Conservation (phyloP, 2,113 vertebrate species). For the Cavia aperea region DNA sequence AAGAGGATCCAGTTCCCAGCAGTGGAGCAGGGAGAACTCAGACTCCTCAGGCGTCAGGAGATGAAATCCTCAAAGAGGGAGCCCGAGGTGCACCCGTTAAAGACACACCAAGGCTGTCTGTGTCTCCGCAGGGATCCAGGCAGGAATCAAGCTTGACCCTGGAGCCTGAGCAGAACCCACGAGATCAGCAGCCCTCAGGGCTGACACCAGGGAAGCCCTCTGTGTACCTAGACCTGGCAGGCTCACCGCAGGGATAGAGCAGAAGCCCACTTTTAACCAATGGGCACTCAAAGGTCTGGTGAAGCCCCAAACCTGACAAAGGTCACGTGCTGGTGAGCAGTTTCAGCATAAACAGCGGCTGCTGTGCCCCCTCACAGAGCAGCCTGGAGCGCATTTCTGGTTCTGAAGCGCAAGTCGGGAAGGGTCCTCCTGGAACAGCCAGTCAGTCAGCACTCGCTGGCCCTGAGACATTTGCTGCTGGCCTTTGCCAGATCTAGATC, state of each 20-base stretch:
- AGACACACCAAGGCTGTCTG: accelerated
- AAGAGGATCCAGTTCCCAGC: not conserved
- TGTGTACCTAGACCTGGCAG: not conserved
- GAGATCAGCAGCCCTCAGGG: not conserved
- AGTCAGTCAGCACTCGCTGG: conserved; percentile 59
- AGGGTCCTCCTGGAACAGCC: conserved; percentile 53
- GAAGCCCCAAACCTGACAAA: conserved; percentile 63
- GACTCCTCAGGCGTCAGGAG: not conserved
- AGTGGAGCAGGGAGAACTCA: not conserved
- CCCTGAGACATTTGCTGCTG: conserved; percentile 34
- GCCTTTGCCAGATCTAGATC: not conserved
- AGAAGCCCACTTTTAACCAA: conserved; percentile 51
- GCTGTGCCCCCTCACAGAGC: conserved; percentile 42
- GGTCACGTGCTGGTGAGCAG: conserved; percentile 68
- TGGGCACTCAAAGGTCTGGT: conserved; percentile 61
- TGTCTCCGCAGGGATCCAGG: not conserved
- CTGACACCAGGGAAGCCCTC: not conserved
- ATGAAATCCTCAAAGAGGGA: not conserved
- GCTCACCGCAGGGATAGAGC: conserved; percentile 11
- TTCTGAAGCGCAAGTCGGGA: conserved; percentile 63
- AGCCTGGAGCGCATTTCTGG: conserved; percentile 43
- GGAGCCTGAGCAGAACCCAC: not conserved
- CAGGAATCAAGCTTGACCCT: not conserved
- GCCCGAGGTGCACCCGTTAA: not conserved
- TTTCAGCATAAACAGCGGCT: conserved; percentile 71